Evolutionary conservation across 2,113 vertebrate genomes (phyloP), one percentile per base, ranked within the genome.

Genomic region (Elephas maximus): DNA sequence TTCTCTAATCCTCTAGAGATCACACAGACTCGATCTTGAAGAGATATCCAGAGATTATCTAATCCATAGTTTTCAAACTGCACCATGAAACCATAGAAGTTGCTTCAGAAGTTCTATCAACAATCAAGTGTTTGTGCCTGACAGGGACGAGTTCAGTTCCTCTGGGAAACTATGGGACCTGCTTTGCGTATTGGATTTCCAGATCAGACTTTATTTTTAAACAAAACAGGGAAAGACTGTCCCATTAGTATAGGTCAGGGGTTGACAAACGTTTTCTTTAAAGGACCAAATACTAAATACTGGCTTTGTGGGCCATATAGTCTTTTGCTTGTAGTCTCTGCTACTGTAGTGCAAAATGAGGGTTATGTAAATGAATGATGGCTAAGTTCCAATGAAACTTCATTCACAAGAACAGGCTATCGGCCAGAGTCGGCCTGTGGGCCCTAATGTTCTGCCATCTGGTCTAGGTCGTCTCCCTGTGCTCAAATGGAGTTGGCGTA

Each of bases 81-180:
- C 15, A 92, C 41, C 53, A 12, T 69, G n/a, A 45, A 94, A 90
- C 51, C 30, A 5, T 18, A 17, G n/a, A 41, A 37, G 20, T 88
- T 88, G 57, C 91, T 97, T 94, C 28, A 77, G 73, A 94, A 91
- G 20, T 73, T 93, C 74, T 74, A 87, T 30, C 67, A 91, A 51
- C 12, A 26, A 48, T 62, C 18, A 83, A 82, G 33, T 79, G 21
- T 78, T 86, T 87, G 60, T 91, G 28, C 65, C 88, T 80, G 80
- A 60, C 5, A 33, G 44, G 41, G 57, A 65, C 80, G 78, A 97
- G 86, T 96, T 83, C 23, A 24, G 37, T 6, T 91, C 86, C 62
- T 10, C 73, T 71, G 28, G 24, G 10, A 63, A 88, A 92, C 89
- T 79, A 85, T 53, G 51, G 44, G 73, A 76, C 57, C n/a, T 90